A percentile compares a stretch with the other conserved stretches of the same genome.
Conservation (phyloP, 2,113 vertebrate species). For the Polyodon spathula region DNA sequence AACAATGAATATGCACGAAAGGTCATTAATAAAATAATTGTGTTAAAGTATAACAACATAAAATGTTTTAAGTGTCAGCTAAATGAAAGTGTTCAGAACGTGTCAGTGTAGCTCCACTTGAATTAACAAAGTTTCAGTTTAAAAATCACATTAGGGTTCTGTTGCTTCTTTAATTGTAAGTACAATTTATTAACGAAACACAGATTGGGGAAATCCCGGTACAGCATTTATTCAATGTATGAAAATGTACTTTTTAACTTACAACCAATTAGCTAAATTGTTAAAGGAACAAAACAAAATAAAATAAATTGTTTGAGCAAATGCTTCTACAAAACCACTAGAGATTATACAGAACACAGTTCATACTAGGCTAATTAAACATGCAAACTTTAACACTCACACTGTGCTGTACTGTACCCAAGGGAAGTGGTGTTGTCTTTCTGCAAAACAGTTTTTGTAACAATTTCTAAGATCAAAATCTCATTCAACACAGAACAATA, state of each 20-base stretch:
- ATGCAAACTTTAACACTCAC: too few species aligned
- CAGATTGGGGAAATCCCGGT: conserved; percentile 9
- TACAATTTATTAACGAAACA: conserved; percentile 19
- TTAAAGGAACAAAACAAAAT: conserved; percentile 11
- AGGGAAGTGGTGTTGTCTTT: too few species aligned
- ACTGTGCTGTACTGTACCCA: too few species aligned
- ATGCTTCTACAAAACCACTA: too few species aligned
- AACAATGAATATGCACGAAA: conserved; percentile 11
- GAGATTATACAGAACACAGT: too few species aligned
- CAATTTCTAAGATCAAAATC: too few species aligned
- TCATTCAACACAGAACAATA: too few species aligned
- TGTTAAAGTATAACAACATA: conserved; percentile 13
- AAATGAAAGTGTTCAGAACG: background rate
- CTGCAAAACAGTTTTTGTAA: too few species aligned
- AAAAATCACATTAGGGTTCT: conserved; percentile 2
- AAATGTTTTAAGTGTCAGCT: conserved; percentile 4
- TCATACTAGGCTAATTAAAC: too few species aligned
- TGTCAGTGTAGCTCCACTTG: background rate
- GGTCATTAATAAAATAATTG: conserved; percentile 21
- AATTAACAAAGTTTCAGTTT: background rate
- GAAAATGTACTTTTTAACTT: background rate
- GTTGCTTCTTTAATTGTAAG: conserved; percentile 4
- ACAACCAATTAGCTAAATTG: conserved; percentile 10
- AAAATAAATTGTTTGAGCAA: too few species aligned
- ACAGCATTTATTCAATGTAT: conserved; percentile 8